Evolutionary conservation across 2,797 vertebrate genomes (phyloP).

Genomic region (Phalanger gymnotis): DNA sequence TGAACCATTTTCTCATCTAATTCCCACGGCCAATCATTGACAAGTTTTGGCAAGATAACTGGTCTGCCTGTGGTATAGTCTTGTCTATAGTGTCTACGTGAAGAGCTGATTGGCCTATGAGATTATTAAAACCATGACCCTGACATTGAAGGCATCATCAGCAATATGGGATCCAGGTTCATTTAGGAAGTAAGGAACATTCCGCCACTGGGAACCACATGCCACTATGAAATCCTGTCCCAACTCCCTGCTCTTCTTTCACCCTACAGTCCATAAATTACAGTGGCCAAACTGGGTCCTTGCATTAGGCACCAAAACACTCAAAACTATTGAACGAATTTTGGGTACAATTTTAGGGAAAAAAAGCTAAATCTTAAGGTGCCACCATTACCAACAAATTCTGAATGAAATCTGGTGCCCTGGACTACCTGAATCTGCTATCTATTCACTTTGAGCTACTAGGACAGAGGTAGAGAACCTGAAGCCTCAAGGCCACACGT

Average conservation of each 20-base stretch:
- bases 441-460: background rate
- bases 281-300: background rate
- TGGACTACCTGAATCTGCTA: background rate
- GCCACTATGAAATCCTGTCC: background rate
- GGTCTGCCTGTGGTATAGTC: background rate
- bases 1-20: background rate
- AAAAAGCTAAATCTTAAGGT: background rate
- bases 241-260: background rate
- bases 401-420: background rate
- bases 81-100: background rate
- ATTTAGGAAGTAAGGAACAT: background rate
- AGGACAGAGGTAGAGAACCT: background rate
- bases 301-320: background rate
- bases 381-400: background rate
- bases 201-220: background rate
- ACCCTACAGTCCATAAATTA: background rate
- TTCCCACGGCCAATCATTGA: background rate
- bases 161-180: background rate
- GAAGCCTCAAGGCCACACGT: too few species aligned
- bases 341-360: constrained; percentile 1
- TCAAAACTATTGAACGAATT: constrained; percentile 3
- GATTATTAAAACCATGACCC: background rate
- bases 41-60: background rate
- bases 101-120: background rate
- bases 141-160: background rate